Base-by-base conservation (phyloP, 2,888 invertebrate genomes). In the Frankliniella intonsa region DNA sequence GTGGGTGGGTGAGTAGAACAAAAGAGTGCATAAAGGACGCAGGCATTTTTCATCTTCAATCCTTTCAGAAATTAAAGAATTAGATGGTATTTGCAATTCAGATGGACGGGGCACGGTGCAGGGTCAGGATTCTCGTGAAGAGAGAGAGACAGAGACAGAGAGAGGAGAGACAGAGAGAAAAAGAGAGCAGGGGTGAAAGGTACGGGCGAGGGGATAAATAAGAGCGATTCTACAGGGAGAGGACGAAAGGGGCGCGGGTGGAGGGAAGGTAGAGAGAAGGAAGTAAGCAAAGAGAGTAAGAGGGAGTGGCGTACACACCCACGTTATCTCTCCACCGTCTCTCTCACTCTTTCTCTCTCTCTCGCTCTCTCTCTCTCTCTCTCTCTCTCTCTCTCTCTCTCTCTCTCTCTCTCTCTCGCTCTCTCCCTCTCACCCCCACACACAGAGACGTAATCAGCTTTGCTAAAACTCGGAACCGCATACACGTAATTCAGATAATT, bases 401-500 rank as follows among this genome's bases (percentile, higher is more conserved):
- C 38, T 5, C 5, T 38, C 2, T 38, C 38, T 38, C 38, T 38
- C 3, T 38, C 38, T 38, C 5, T 38, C 38, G 2, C 38, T 38
- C 38, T 38, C 38, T 3, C 38, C 2, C 38, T 3, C 38, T 3
- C 38, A 5, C 38, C 2, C 38, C 2, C 38, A 38, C 38, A 38
- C 38, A 38, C 38, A 38, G 3, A 38, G 38, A 8, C 69, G 69
- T 76, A 76, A 76, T 76, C 69, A 76, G 69, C 69, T 76, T 76
- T 76, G 69, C 69, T 76, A 76, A 76, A 76, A 76, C 69, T 76
- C 69, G 69, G 69, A 22, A 22, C 69, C 69, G 69, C 69, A 76
- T 22, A 76, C 69, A 76, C 69, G 69, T 76, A 76, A 76, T 76
- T 76, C 25, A 76, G 69, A 76, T 76, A 76, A 76, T 76, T 76